Conservation (phyloP, 2,888 invertebrate species). For the Branchipolynoe longqiensis region DNA sequence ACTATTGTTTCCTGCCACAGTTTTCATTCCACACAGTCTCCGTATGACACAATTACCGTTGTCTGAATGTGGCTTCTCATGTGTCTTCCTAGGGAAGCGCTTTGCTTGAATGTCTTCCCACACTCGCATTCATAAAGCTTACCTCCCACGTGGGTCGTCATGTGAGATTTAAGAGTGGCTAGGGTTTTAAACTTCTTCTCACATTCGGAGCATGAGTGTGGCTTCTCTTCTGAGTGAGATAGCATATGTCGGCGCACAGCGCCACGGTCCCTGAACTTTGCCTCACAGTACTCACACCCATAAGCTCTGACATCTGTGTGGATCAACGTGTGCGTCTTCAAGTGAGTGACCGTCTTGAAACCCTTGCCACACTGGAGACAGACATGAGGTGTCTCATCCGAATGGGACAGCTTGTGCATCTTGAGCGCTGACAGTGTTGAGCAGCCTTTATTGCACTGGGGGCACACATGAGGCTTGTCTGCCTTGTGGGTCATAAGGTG, state of each 20-base stretch:
- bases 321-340: background rate
- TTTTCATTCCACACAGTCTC: no score
- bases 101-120: no score
- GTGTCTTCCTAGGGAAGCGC: no score
- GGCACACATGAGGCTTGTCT: constrained; percentile 14
- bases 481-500: constrained; percentile 32
- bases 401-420: background rate
- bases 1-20: no score
- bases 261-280: background rate
- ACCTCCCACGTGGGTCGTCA: no score
- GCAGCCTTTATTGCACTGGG: background rate
- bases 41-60: no score
- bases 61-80: no score
- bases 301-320: background rate
- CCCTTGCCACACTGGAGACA: background rate
- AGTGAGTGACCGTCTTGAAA: background rate
- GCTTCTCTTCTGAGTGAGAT: background rate
- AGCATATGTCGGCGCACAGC: background rate
- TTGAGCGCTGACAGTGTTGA: background rate
- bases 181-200: background rate
- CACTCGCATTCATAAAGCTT: no score
- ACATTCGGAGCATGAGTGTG: background rate
- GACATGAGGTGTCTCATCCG: background rate
- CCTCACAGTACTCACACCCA: background rate
- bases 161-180: no score